Evolutionary conservation across 2,113 vertebrate species (phyloP).

Genomic region (Anhinga anhinga): DNA sequence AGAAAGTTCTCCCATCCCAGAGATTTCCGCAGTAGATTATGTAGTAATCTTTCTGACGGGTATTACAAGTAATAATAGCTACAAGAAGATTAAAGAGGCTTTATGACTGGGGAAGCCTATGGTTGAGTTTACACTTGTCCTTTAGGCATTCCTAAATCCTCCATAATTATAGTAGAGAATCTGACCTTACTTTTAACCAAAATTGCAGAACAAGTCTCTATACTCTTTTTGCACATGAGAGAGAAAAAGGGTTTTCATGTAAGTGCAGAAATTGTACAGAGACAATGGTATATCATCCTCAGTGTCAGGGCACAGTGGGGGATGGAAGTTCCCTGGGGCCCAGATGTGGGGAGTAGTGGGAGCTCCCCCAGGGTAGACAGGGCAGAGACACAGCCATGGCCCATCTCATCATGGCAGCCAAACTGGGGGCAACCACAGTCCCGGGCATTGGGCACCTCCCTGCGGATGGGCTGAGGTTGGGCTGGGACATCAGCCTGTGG

Average conservation of each 20-base stretch:
- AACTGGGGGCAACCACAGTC: not conserved
- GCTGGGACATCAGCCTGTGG: not conserved
- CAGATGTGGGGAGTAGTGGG: too few species aligned
- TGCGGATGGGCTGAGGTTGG: not conserved
- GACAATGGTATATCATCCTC: not conserved
- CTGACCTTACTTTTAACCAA: not conserved
- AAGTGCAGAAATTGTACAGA: not conserved
- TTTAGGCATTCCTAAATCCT: not conserved
- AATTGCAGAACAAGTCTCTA: not conserved
- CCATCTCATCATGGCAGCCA: too few species aligned
- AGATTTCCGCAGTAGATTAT: not conserved
- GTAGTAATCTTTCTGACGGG: not conserved
- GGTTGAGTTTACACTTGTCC: not conserved
- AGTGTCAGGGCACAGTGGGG: rapidly evolving
- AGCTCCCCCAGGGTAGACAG: not conserved
- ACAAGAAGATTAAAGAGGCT: not conserved
- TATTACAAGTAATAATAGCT: not conserved
- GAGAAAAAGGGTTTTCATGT: not conserved
- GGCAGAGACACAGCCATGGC: not conserved
- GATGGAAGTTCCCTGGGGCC: rapidly evolving
- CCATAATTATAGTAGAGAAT: not conserved
- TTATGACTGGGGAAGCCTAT: not conserved
- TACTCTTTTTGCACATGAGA: rapidly evolving
- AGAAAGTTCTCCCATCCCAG: not conserved
- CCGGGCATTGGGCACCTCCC: not conserved